Base-by-base conservation (phyloP, 2,888 invertebrate species). In the Zhuqinia jingwanae region DNA sequence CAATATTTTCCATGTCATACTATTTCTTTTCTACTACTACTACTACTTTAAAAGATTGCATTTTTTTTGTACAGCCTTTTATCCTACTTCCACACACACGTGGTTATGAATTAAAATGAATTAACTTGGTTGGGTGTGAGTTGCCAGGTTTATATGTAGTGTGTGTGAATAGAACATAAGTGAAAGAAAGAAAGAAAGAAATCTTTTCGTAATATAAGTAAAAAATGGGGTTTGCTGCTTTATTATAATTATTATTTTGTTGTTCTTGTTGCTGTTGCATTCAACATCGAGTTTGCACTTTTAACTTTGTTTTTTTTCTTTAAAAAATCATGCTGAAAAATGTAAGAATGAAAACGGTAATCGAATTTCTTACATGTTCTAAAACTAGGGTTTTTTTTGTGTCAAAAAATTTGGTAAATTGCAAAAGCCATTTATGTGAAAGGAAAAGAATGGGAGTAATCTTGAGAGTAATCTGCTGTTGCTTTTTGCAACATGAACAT, bases 21-120 rank as follows among this genome's bases (percentile, higher is more conserved):
- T 65, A 10, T 27, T 60, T 1, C 30, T 13, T 30, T 6, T 15
- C 5, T n/a, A 17, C 17, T 36, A 3, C 17, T 63, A 25, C 11
- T 20, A 22, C 75, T 50, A 53, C 75, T 75, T 75, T 30, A 75
- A 75, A 53, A 30, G 30, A 75, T 75, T 75, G 75, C 75, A 53
- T 53, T 50, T 75, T 73, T 73, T 70, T 45, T 13, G 6, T 65
- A n/a, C n/a, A 36, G 36, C 8, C 3, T 36, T 36, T 25, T n/a
- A 11, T 68, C 27, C 30, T 50, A n/a, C n/a, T n/a, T n/a, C n/a
- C 8, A 42, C 76, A 56, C 42, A 6, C 36, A 58, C 22, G 25
- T 50, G 36, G 75, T 75, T 75, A 75, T 76, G 58, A 58, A 76
- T 76, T 76, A 58, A n/a, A 42, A 20, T 20, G 45, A 58, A 45